Evolutionary conservation across 2,113 vertebrate species (phyloP).

Genomic region (Leucopternis melanops): DNA sequence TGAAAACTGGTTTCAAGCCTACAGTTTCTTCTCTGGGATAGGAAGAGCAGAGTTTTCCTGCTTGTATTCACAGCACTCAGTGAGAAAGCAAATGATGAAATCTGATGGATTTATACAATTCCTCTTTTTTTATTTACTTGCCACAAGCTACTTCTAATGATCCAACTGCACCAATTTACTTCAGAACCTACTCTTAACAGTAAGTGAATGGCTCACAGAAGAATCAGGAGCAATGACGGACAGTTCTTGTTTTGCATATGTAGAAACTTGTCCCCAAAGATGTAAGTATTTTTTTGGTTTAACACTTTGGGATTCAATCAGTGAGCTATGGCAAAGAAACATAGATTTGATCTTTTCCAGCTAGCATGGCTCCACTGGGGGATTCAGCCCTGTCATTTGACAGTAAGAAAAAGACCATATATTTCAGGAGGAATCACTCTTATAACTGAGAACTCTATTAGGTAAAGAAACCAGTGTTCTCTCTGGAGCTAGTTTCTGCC

Average conservation of each 20-base stretch:
- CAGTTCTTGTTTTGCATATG: not conserved
- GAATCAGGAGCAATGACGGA: not conserved
- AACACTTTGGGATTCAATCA: not conserved
- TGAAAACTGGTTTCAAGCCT: not conserved
- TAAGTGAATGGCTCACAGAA: not conserved
- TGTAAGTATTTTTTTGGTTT: not conserved
- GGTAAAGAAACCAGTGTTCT: not conserved
- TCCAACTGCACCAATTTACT: not conserved
- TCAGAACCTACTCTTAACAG: not conserved
- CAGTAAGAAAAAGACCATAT: not conserved
- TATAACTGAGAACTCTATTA: not conserved
- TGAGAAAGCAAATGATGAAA: not conserved
- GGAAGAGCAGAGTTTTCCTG: not conserved
- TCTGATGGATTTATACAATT: not conserved
- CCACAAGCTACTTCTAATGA: not conserved
- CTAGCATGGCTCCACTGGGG: not conserved
- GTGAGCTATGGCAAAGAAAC: not conserved
- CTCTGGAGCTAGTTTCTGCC: not conserved
- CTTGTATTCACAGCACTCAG: not conserved
- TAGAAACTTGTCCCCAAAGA: not conserved
- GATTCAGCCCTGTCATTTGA: not conserved
- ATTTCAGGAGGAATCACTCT: not conserved
- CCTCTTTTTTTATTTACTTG: not conserved
- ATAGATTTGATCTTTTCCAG: not conserved
- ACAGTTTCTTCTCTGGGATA: not conserved